A percentile compares a stretch with the other conserved stretches of the same genome.
Conservation (phyloP, 2,797 vertebrate genomes). For the Myoxocephalus aenaeus region DNA sequence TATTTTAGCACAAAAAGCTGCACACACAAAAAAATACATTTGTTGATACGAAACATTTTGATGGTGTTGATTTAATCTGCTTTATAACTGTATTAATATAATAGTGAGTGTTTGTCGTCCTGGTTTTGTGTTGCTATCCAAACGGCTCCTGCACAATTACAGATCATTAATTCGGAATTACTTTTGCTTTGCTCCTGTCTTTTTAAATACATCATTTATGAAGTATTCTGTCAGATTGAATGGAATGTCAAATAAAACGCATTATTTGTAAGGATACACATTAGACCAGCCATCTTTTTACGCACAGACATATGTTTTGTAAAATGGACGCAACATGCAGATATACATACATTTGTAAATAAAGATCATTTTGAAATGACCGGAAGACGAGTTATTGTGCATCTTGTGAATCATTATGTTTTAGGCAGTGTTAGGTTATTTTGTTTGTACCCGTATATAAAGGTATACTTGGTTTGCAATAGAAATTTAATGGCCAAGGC, state of each 20-base stretch:
- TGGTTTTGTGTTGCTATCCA: constrained; percentile 1
- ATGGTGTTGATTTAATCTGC: constrained; percentile 9
- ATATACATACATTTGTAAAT: constrained; percentile 51
- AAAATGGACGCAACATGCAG: constrained; percentile 26
- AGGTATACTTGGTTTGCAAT: too few relatives aligned
- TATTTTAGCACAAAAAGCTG: not conserved
- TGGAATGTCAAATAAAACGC: constrained; percentile 19
- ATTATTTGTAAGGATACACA: constrained; percentile 2
- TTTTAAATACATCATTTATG: constrained; percentile 18
- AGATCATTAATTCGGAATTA: not conserved
- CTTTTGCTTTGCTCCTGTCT: not conserved
- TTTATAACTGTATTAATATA: constrained; percentile 25
- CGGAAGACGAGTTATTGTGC: constrained; percentile 3
- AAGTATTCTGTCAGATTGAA: not conserved
- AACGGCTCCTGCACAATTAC: not conserved
- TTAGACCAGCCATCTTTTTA: constrained; percentile 19
- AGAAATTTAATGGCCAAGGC: not conserved
- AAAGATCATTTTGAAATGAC: constrained; percentile 43
- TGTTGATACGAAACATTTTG: constrained; percentile 18
- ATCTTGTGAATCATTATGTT: constrained; percentile 2
- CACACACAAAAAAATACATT: constrained; percentile 17
- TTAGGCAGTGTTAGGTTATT: not conserved
- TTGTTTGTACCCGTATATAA: too few relatives aligned
- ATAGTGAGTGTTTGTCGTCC: not conserved
- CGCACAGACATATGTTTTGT: constrained; percentile 43